Evolutionary conservation across 2,888 invertebrate species (phyloP).

Genomic region (Zaprionus lineosus): DNA sequence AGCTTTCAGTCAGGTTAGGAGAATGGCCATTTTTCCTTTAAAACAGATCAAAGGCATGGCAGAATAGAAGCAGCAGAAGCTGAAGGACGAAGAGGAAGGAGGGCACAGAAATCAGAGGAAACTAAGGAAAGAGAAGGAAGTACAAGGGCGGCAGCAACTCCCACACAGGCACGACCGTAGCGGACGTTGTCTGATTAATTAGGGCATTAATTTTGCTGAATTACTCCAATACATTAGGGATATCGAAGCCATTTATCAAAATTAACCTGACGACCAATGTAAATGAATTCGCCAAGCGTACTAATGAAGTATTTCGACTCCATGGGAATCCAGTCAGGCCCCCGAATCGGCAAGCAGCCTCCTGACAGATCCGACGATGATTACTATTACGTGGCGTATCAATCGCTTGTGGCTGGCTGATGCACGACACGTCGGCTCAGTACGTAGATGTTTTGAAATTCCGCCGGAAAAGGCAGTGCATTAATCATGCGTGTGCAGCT

Average conservation of each 20-base stretch:
- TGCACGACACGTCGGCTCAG: neutral
- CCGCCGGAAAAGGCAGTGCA: neutral
- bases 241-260: conserved; percentile 82
- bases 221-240: conserved; percentile 81
- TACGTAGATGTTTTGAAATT: neutral
- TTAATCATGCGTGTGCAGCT: neutral
- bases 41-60: neutral
- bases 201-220: conserved; percentile 82
- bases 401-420: conserved; percentile 31
- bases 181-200: conserved; percentile 78
- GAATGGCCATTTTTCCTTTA: conserved; percentile 37
- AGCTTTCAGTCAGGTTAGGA: conserved; percentile 20
- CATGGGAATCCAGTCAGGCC: conserved; percentile 11
- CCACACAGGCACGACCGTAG: conserved; percentile 26
- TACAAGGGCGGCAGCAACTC: too few species aligned
- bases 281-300: conserved; percentile 64
- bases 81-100: too few species aligned
- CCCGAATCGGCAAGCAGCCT: neutral
- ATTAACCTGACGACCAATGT: conserved; percentile 79
- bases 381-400: conserved; percentile 41
- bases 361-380: conserved; percentile 18
- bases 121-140: too few species aligned
- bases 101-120: too few species aligned
- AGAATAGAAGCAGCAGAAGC: neutral
- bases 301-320: conserved; percentile 46